Evolutionary conservation across 2,888 invertebrate species (phyloP).

Genomic region (Macrophya annulata): DNA sequence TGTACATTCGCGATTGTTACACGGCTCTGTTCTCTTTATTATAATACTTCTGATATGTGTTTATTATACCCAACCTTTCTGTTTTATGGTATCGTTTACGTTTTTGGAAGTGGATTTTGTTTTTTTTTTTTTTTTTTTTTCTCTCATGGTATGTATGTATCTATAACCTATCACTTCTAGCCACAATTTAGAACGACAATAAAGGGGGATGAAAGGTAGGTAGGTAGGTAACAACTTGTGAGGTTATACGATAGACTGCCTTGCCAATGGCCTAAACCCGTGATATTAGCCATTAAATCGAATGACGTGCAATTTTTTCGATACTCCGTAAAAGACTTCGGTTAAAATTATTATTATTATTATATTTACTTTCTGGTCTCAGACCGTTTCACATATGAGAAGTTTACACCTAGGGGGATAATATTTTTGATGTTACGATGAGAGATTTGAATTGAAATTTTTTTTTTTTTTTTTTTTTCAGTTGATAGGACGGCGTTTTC

Average conservation of each 20-base stretch:
- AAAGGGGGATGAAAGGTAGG: slow-evolving; percentile 28
- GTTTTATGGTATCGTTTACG: background rate
- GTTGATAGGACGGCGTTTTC: background rate
- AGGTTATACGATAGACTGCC: background rate
- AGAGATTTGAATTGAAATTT: background rate
- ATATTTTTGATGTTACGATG: background rate
- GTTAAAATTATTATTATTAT: slow-evolving; percentile 15
- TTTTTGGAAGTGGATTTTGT: background rate
- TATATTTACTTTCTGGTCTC: background rate
- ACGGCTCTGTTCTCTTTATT: background rate
- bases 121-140: too few species aligned
- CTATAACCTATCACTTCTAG: slow-evolving; percentile 19
- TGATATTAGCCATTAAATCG: slow-evolving; percentile 67
- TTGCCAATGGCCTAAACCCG: slow-evolving; percentile 26
- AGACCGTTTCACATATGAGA: background rate
- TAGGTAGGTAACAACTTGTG: background rate
- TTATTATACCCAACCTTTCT: background rate
- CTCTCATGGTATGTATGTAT: background rate
- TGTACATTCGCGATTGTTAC: background rate
- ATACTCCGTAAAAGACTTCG: background rate
- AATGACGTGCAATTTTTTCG: slow-evolving; percentile 69
- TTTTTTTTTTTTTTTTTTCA: background rate
- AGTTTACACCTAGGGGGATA: background rate
- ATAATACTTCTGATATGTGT: background rate
- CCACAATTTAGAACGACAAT: slow-evolving; percentile 10